These are phyloP conservation scores for Rhinogobio ventralis DNA, from an alignment of 2,797 vertebrate species.

Conservation along the genomic window DNA sequence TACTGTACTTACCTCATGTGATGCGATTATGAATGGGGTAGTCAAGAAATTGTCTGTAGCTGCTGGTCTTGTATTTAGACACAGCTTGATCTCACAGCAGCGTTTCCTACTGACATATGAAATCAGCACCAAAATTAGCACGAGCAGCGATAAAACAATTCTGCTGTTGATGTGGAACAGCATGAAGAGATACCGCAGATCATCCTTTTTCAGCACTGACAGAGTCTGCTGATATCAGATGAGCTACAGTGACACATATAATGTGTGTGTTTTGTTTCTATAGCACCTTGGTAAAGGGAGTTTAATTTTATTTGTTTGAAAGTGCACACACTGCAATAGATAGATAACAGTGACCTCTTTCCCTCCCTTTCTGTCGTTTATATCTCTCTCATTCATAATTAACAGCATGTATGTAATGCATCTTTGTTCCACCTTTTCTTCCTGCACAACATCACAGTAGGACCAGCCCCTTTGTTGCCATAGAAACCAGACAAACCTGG, in stretches of 20 bases:
- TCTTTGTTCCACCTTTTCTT: conserved; percentile 65
- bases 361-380: background rate
- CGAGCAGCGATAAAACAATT: background rate
- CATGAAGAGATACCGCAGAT: background rate
- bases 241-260: background rate
- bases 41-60: background rate
- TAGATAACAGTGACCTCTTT: conserved; percentile 12
- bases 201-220: background rate
- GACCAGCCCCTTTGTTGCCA: conserved; percentile 69
- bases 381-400: conserved; percentile 75
- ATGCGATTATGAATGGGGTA: background rate
- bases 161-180: background rate
- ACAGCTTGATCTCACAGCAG: background rate
- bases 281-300: conserved; percentile 51
- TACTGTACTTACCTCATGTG: background rate
- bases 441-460: conserved; percentile 66
- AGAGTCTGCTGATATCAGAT: conserved; percentile 1
- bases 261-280: conserved; percentile 38
- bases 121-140: background rate
- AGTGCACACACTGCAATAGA: conserved; percentile 17
- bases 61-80: background rate
- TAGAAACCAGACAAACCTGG: conserved; percentile 64
- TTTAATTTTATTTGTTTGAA: conserved; percentile 55
- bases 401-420: conserved; percentile 56
- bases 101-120: background rate